Percentiles rank a stretch among this genome's conserved stretches.
Evolutionary conservation across 2,797 vertebrate genomes (phyloP).

Genomic region (Anguilla pacifica): DNA sequence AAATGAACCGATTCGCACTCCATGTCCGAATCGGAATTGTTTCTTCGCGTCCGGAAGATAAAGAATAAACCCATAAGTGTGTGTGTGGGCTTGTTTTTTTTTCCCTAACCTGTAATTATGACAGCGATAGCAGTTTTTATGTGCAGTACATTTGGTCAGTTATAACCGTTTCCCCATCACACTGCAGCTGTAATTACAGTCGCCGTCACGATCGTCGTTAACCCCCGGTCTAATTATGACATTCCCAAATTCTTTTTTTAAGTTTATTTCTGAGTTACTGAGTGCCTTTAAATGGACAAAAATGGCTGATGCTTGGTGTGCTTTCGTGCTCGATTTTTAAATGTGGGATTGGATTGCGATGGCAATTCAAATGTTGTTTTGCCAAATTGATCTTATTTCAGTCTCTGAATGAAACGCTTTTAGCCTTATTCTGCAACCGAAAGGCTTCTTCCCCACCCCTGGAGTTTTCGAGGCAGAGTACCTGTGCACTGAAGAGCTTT

Average conservation of each 20-base stretch:
- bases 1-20: no score
- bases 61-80: no score
- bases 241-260: background rate
- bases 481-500: background rate
- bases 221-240: background rate
- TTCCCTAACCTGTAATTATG: background rate
- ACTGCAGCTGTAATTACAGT: background rate
- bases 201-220: background rate
- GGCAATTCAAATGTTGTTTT: background rate
- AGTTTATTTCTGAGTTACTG: no score
- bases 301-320: background rate
- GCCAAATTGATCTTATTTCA: background rate
- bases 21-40: no score
- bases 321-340: background rate
- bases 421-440: no score
- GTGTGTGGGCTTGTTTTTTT: no score
- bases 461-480: slow-evolving; percentile 20
- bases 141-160: background rate
- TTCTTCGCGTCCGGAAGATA: background rate
- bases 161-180: background rate
- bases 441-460: background rate
- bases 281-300: background rate
- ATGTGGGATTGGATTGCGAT: background rate
- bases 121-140: background rate
- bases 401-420: background rate